Conservation (phyloP, 2,888 invertebrate species). For the Buathra laborator region DNA sequence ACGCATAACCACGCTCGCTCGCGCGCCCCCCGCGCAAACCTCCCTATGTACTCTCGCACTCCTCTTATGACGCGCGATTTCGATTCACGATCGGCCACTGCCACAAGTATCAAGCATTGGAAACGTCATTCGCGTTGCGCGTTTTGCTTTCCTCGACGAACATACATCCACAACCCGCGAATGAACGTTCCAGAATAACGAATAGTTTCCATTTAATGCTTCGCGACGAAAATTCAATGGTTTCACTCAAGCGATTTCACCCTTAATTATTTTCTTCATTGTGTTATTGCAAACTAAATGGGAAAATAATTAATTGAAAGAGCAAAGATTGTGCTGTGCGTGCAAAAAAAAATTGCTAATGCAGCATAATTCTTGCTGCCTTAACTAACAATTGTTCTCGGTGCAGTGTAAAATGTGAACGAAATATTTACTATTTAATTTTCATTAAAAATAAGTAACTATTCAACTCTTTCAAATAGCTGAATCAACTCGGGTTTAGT, state of each 20-base stretch:
- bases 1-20: conserved; percentile 70
- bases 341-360: too few relatives aligned
- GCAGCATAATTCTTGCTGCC: too few relatives aligned
- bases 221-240: background rate
- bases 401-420: too few relatives aligned
- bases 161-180: conserved; percentile 1
- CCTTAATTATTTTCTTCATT: too few relatives aligned
- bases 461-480: too few relatives aligned
- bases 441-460: too few relatives aligned
- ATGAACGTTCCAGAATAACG: conserved; percentile 10
- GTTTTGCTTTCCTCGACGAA: conserved; percentile 8
- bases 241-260: background rate
- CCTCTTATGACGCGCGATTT: conserved; percentile 40
- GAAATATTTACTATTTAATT: too few relatives aligned
- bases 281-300: too few relatives aligned
- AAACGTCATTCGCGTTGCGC: conserved; percentile 30
- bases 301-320: too few relatives aligned
- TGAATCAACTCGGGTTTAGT: too few relatives aligned
- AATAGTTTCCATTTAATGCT: background rate
- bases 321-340: too few relatives aligned
- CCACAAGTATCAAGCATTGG: conserved; percentile 19
- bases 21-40: conserved; percentile 9
- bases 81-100: conserved; percentile 35
- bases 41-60: background rate
- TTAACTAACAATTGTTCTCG: too few relatives aligned